These are phyloP conservation scores for Leuciscus waleckii DNA, from an alignment of 2,797 vertebrate species.

Conservation along the genomic window DNA sequence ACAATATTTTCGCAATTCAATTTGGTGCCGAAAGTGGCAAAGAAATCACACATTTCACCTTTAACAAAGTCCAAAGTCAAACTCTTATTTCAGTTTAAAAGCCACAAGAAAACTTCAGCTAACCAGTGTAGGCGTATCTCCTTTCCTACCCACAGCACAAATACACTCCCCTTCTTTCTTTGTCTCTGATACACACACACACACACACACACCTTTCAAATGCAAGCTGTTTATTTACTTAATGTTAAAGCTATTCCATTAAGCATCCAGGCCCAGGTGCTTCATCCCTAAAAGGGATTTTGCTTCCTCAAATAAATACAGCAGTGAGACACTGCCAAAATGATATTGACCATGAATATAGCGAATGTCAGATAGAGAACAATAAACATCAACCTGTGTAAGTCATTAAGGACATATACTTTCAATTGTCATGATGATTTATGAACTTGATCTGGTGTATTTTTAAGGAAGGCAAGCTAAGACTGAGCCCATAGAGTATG, in stretches of 20 bases:
- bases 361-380: conserved; percentile 67
- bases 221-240: conserved; percentile 95
- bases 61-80: conserved; percentile 25
- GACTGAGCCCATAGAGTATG: conserved; percentile 1
- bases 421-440: conserved; percentile 13
- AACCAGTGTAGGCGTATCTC: conserved; percentile 26
- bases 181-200: conserved; percentile 76
- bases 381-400: conserved; percentile 50
- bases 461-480: conserved; percentile 31
- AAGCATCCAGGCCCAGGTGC: conserved; percentile 85
- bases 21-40: not conserved
- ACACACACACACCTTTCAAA: conserved; percentile 85
- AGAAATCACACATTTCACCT: not conserved
- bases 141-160: conserved; percentile 13
- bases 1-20: not conserved
- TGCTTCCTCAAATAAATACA: conserved; percentile 79
- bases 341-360: conserved; percentile 70
- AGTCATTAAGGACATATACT: conserved; percentile 47
- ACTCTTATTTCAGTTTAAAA: conserved; percentile 29
- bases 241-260: conserved; percentile 93
- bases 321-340: conserved; percentile 69
- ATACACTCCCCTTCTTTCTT: not conserved
- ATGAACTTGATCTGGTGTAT: conserved; percentile 25
- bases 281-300: conserved; percentile 82
- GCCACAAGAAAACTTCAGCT: conserved; percentile 38